Base-by-base conservation (phyloP, 2,113 vertebrate genomes). In the Zosterops pallidus region DNA sequence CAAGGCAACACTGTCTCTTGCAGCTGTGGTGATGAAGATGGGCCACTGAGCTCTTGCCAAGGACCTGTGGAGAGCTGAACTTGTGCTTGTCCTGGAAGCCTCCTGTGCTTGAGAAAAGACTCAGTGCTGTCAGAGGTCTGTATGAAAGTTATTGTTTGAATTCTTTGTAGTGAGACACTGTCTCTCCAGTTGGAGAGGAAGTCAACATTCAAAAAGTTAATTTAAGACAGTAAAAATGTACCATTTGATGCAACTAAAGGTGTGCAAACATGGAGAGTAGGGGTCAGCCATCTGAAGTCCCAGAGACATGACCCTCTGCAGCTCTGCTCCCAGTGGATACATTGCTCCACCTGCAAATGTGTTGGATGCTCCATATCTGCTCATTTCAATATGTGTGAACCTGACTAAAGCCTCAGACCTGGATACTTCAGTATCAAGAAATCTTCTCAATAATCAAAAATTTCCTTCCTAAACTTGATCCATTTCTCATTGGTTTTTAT, bases 311-410 rank as follows among this genome's bases (percentile, higher is more conserved):
- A 52, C 29, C 33, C 44, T 53, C 82, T 80, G n/a, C 63, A 84
- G 24, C 16, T 64, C 21, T 0, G 0, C 33, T 87, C 26, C 37
- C 44, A 12, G 33, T 3, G 2, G 16, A 50, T 26, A 16, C n/a
- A 39, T 28, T 16, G 47, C 23, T 53, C 31, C 47, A 29, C 52
- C 63, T 89, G 25, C 25, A 53, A 41, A 41, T 10, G 11, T 37
- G 6, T 5, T 25, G 31, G 28, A 19, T 71, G 39, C 50, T 88
- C 52, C 21, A 0, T 19, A 11, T 37, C 41, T 82, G 50, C n/a
- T 83, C 31, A 44, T 68, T 87, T 63, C 59, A 42, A 31, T 11
- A 10, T 8, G 23, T 8, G 25, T 0, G 1, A 76, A 76, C 57
- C 22, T 11, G 9, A 68, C 12, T 16, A 49, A 44, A 49, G 44